phyloP scores from a whole-genome alignment of 2,113 vertebrate genomes.

The Tychaedon coryphoeus region DNA sequence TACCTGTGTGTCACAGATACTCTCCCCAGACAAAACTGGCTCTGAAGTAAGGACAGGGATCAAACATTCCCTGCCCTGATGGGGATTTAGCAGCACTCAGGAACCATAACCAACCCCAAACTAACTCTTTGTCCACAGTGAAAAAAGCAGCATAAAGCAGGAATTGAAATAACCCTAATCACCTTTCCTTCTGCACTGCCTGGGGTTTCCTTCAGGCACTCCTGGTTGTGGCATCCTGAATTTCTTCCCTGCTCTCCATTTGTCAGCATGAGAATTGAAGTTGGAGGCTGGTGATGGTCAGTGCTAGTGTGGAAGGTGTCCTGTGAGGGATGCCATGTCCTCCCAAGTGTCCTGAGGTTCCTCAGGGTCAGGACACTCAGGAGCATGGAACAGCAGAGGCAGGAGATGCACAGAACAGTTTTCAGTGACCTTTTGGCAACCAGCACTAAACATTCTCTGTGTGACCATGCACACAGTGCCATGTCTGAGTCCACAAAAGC shows the following conservation, averaged over 20 bases:
- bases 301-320: accelerated
- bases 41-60: background rate
- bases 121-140: background rate
- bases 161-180: background rate
- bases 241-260: background rate
- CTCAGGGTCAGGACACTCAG: background rate
- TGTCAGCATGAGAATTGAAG: background rate
- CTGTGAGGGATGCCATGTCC: accelerated
- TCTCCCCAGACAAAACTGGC: background rate
- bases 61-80: background rate
- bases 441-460: background rate
- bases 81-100: background rate
- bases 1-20: background rate
- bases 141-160: background rate
- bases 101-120: background rate
- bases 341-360: background rate
- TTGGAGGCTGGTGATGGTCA: accelerated
- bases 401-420: background rate
- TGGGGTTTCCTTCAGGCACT: background rate
- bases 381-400: accelerated
- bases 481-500: background rate
- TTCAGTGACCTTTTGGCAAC: background rate
- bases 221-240: accelerated
- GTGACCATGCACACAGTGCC: accelerated
- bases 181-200: background rate